Base-by-base conservation (phyloP, 2,888 invertebrate species). In the Allygus modestus region DNA sequence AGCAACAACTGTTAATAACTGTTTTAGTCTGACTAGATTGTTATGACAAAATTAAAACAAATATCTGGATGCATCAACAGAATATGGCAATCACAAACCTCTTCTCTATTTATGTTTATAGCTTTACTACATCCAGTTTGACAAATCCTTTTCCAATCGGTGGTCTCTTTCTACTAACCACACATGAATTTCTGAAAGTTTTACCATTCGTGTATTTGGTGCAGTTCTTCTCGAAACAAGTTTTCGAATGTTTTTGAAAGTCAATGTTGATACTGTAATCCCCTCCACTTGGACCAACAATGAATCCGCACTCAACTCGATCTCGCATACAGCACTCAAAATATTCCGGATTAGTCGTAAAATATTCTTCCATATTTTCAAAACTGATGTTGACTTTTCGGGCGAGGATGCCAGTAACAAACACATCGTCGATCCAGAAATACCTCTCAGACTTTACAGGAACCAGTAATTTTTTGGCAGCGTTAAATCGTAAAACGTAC, bases 361-460 rank as follows among this genome's bases (percentile, higher is more conserved):
- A 96, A 89, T 93, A 93, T 20, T 92, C 88, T 73, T 92, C 92
- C 20, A 96, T 90, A 81, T 94, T 93, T 84, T 90, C 91, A 61
- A 94, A 90, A 54, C 92, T 90, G n/a, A 95, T 91, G 54, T 91
- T 91, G 31, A 93, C 89, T 37, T 92, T 91, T 82, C 93, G 91
- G 9, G 94, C 92, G 41, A 97, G 90, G 77, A 97, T 91, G 0
- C 98, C 98, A 0, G 97, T 98, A 0, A 98, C 91, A 89, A 94
- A 95, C 69, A 96, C 94, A 89, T 98, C 98, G 89, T 98, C 98
- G 85, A 98, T 97, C 97, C 98, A 98, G 91, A 98, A 97, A 88
- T 94, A 96, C 23, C 92, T 91, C n/a, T 93, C 91, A 46, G 90
- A 89, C 41, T 91, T 89, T 0, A 94, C 92, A 87, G 92, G 91